Evolutionary conservation across 2,113 vertebrate genomes (phyloP).

Genomic region (Perognathus longimembris): DNA sequence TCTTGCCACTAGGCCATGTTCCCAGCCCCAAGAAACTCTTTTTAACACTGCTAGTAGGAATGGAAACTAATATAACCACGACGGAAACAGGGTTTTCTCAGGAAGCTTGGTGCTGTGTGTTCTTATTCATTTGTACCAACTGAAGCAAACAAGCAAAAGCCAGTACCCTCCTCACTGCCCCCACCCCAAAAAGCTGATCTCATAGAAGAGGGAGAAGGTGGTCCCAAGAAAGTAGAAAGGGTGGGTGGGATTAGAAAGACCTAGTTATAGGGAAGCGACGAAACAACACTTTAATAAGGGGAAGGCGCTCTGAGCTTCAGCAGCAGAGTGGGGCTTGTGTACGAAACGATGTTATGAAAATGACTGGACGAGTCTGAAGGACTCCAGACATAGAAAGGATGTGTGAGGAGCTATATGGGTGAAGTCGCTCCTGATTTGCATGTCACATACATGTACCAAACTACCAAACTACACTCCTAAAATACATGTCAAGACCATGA

Average conservation of each 20-base stretch:
- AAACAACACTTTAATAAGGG: not conserved
- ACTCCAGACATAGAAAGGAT: not conserved
- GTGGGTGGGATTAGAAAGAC: no score
- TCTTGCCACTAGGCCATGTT: no score
- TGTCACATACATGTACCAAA: no score
- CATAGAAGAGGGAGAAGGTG: not conserved
- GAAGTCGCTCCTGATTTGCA: no score
- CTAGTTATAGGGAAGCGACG: accelerated
- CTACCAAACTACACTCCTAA: no score
- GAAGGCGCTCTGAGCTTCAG: not conserved
- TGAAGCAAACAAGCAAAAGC: not conserved
- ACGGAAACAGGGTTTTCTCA: not conserved
- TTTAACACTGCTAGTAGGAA: not conserved
- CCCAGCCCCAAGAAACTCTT: no score
- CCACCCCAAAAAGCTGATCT: not conserved
- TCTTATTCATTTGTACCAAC: not conserved
- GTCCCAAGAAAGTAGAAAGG: not conserved
- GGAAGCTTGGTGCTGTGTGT: not conserved
- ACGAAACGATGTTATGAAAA: not conserved
- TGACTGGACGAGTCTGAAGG: not conserved
- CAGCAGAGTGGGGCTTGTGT: not conserved
- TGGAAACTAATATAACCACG: not conserved
- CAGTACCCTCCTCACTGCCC: no score
- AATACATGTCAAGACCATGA: no score
- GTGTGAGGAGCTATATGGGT: not conserved